Conservation (phyloP, 2,888 invertebrate genomes). For the Cabera pusaria region DNA sequence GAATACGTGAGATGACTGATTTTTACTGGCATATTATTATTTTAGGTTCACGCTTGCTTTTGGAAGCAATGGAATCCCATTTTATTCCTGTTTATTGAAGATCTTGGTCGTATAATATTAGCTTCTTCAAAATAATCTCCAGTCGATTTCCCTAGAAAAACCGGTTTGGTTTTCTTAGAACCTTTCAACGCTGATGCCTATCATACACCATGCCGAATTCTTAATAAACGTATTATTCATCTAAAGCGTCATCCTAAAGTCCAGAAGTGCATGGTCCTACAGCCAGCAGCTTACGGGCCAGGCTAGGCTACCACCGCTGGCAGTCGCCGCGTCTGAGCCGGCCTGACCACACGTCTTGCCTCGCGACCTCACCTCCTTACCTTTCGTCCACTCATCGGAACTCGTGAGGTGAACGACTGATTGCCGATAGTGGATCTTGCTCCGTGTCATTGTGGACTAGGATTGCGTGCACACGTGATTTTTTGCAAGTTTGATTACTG, state of each 20-base stretch:
- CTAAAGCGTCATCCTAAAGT: slow-evolving; percentile 19
- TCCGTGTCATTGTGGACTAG: slow-evolving; percentile 2
- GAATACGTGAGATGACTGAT: too few relatives aligned
- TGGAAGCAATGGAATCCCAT: too few relatives aligned
- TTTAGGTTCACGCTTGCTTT: too few relatives aligned
- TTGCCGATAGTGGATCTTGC: slow-evolving; percentile 21
- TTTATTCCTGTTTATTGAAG: too few relatives aligned
- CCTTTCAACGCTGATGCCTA: slow-evolving; percentile 1
- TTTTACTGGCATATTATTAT: too few relatives aligned
- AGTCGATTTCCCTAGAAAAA: too few relatives aligned
- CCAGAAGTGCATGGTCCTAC: slow-evolving; percentile 39
- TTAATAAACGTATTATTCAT: slow-evolving; percentile 7
- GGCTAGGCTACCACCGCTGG: too few relatives aligned
- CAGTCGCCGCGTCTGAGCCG: slow-evolving; percentile 54
- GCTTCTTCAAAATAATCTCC: too few relatives aligned
- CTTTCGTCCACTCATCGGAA: slow-evolving; percentile 12
- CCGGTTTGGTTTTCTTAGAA: slow-evolving; percentile 3
- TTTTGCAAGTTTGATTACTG: background rate
- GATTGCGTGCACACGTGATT: slow-evolving; percentile 4
- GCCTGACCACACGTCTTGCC: slow-evolving; percentile 37
- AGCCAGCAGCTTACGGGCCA: slow-evolving; percentile 35
- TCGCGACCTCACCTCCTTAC: slow-evolving; percentile 5
- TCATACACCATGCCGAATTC: slow-evolving; percentile 14
- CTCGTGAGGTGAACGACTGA: slow-evolving; percentile 22
- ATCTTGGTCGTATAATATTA: too few relatives aligned